A percentile compares a stretch with the other conserved stretches of the same genome.
Evolutionary conservation across 2,113 vertebrate genomes (phyloP).

Genomic region (Phodopus roborovskii): DNA sequence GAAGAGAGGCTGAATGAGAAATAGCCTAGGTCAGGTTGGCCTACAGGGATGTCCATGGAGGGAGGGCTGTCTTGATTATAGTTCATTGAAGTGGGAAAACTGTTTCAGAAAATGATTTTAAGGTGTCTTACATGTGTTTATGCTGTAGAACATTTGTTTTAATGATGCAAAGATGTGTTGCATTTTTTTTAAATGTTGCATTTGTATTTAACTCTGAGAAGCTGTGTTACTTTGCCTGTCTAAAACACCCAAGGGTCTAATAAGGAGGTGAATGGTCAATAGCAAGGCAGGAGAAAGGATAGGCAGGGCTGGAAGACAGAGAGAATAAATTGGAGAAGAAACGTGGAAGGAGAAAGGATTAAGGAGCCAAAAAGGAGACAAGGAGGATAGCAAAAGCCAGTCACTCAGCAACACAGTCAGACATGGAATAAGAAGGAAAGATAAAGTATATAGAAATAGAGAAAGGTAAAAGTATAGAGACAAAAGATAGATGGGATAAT

Average conservation of each 20-base stretch:
- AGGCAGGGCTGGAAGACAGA: neutral
- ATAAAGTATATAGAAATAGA: neutral
- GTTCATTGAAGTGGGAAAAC: neutral
- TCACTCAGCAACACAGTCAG: neutral
- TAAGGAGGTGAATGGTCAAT: neutral
- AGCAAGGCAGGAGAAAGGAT: neutral
- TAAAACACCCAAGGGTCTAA: neutral
- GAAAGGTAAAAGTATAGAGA: neutral
- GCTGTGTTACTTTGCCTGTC: neutral
- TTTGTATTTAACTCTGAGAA: neutral
- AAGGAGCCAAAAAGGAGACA: neutral
- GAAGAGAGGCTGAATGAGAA: neutral
- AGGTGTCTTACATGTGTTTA: neutral
- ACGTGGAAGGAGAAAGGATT: neutral
- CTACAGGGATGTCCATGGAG: neutral
- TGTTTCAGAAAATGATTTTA: neutral
- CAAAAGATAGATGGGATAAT: neutral
- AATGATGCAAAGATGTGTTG: neutral
- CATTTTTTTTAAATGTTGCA: neutral
- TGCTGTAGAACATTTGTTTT: neutral
- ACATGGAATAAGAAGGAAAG: neutral
- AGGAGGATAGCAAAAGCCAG: neutral
- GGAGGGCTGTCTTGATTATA: neutral
- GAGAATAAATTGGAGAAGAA: neutral
- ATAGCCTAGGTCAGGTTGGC: neutral